phyloP scores from a whole-genome alignment of 1,140 invertebrate species.

The Neuroterus valhalla region DNA sequence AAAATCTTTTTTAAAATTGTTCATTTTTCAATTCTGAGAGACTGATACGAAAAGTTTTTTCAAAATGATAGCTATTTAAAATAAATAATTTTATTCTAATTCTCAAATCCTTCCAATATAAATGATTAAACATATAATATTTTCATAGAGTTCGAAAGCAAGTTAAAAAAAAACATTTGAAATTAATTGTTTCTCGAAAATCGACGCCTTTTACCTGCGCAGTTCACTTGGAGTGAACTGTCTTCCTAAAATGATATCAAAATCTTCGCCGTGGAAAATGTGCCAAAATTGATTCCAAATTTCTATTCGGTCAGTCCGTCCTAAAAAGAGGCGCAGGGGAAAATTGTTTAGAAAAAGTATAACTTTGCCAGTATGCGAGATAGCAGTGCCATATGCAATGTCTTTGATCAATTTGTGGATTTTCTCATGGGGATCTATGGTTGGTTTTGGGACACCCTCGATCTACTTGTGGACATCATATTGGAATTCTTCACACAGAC shows the following conservation, averaged over 20 bases:
- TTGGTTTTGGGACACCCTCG: conserved; percentile 60
- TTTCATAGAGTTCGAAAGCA: background rate
- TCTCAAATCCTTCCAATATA: no score
- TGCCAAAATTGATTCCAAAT: conserved; percentile 31
- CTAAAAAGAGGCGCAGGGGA: background rate
- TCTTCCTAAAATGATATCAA: conserved; percentile 35
- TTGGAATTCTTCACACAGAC: conserved; percentile 58
- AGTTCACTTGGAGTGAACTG: conserved; percentile 44
- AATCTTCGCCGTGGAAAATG: background rate
- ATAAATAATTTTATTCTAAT: no score
- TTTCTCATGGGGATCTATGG: conserved; percentile 47
- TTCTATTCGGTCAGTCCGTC: background rate
- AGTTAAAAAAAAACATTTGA: background rate
- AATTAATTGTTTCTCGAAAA: background rate
- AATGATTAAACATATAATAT: no score
- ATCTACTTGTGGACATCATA: conserved; percentile 56
- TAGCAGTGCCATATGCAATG: conserved; percentile 30
- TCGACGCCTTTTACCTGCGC: background rate
- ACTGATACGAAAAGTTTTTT: no score
- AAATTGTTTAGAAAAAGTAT: conserved; percentile 17
- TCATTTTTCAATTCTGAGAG: no score
- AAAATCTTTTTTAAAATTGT: no score
- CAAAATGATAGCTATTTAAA: no score
- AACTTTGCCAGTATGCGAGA: conserved; percentile 44
- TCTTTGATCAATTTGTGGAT: conserved; percentile 47